Evolutionary conservation across 2,888 invertebrate species (phyloP).

Genomic region (Clistopyga incitator): DNA sequence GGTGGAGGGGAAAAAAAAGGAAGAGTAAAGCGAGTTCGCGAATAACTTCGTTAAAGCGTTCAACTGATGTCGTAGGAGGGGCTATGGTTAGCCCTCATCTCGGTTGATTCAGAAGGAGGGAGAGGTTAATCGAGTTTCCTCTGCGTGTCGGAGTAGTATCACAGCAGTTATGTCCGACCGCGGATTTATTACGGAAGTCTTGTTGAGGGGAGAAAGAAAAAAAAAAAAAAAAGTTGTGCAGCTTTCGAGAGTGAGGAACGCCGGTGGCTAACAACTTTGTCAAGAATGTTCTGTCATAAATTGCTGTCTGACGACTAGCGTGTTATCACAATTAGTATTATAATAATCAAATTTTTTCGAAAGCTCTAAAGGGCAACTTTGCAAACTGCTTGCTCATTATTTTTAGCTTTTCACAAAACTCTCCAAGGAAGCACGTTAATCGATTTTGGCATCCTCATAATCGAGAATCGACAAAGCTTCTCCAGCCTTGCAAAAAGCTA

Average conservation of each 20-base stretch:
- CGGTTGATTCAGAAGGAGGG: slow-evolving; percentile 29
- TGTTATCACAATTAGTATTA: slow-evolving; percentile 11
- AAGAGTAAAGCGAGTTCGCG: slow-evolving; percentile 33
- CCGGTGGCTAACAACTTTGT: slow-evolving; percentile 1
- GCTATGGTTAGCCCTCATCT: slow-evolving; percentile 36
- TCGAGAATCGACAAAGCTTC: no score
- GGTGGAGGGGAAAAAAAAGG: neutral
- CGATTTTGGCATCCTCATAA: no score
- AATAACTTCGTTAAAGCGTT: slow-evolving; percentile 44
- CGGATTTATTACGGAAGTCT: slow-evolving; percentile 58
- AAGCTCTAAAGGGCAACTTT: no score
- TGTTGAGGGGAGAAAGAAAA: slow-evolving; percentile 29
- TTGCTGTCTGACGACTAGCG: slow-evolving; percentile 17
- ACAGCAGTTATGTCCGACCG: slow-evolving; percentile 54
- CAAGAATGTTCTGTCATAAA: slow-evolving; percentile 10
- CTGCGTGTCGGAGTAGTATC: slow-evolving; percentile 45
- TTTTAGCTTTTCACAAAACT: no score
- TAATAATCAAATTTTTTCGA: no score
- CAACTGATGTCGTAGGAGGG: slow-evolving; percentile 33
- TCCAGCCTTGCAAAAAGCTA: no score
- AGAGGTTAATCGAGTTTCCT: slow-evolving; percentile 58
- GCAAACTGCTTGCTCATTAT: no score
- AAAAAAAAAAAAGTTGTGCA: slow-evolving; percentile 13
- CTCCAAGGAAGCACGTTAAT: no score
- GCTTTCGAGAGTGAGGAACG: neutral